Conservation (phyloP, 1,140 invertebrate genomes). For the Spodoptera litura region DNA sequence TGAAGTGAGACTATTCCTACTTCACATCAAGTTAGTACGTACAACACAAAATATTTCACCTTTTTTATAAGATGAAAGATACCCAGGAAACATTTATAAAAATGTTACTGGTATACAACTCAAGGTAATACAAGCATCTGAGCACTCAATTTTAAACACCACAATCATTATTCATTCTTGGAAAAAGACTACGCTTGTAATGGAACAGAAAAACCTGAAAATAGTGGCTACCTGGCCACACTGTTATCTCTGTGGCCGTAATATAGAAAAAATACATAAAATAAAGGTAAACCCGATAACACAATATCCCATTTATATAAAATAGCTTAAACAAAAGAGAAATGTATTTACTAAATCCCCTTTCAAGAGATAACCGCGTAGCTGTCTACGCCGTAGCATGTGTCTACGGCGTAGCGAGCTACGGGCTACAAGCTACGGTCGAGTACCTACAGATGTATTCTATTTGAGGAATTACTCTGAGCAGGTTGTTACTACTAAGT, state of each 20-base stretch:
- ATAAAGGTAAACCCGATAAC: conserved; percentile 3
- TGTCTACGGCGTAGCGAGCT: conserved; percentile 24
- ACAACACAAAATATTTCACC: too few relatives aligned
- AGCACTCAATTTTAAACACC: too few relatives aligned
- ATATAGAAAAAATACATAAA: not conserved
- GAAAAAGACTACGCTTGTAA: not conserved
- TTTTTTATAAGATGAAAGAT: too few relatives aligned
- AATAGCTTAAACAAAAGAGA: conserved; percentile 18
- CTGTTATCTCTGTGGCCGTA: not conserved
- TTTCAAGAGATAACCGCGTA: conserved; percentile 17
- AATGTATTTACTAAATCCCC: conserved; percentile 9
- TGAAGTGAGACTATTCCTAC: too few relatives aligned
- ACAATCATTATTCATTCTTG: too few relatives aligned
- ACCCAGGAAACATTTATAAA: too few relatives aligned
- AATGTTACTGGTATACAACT: too few relatives aligned
- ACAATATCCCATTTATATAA: not conserved
- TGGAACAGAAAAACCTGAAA: not conserved
- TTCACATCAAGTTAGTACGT: too few relatives aligned
- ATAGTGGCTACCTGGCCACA: not conserved
- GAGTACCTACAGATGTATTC: conserved; percentile 1
- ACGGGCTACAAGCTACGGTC: conserved; percentile 23
- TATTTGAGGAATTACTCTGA: conserved; percentile 22
- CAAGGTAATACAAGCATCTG: too few relatives aligned
- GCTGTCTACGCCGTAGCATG: conserved; percentile 8
- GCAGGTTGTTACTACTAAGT: not conserved